Evolutionary conservation across 2,888 invertebrate genomes (phyloP), one percentile per base, ranked within the genome.

Genomic region (Byasa hedistus): DNA sequence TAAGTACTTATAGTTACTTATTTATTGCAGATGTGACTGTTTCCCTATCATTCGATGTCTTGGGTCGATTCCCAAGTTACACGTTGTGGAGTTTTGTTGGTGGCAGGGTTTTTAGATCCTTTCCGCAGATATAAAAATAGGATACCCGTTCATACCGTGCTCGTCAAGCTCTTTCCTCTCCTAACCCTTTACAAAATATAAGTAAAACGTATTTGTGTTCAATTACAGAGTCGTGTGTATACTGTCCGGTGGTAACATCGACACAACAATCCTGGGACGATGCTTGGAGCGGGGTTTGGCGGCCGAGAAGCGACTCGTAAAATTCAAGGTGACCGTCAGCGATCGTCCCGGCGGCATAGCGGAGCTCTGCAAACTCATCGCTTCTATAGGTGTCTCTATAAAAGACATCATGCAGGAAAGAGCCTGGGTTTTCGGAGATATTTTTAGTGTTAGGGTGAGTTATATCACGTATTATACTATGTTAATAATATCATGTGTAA

Each of bases 391-490:
- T 0, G 97, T 97, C 19, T 96, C 96, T 52, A 97, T 99, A 71
- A 99, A 98, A 85, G 98, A 98, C 80, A 98, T 99, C 68, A 96
- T 97, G 87, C 98, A 99, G 83, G 98, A 99, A 82, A 93, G 98
- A 64, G 98, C 98, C 2, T 98, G 98, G 98, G 94, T 98, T 19
- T 95, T 95, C 68, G 94, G 95, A 1, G 98, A 99, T 81, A 96
- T 99, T 59, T 98, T 98, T 70, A 91, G 90, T 72, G 92, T 91
- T 72, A 80, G 85, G 73, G 90, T 90, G 71, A 79, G 79, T 75
- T 44, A 8, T 36, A 19, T n/a, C n/a, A n/a, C n/a, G n/a, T 36
- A 23, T 76, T 76, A 24, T 58, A 44, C 19, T 17, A 32, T 32
- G 15, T 19, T 44, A 15, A 12, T 2, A 44, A 2, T 17, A 44